phyloP scores from a whole-genome alignment of 1,140 invertebrate species.

The Drosophila repletoides region DNA sequence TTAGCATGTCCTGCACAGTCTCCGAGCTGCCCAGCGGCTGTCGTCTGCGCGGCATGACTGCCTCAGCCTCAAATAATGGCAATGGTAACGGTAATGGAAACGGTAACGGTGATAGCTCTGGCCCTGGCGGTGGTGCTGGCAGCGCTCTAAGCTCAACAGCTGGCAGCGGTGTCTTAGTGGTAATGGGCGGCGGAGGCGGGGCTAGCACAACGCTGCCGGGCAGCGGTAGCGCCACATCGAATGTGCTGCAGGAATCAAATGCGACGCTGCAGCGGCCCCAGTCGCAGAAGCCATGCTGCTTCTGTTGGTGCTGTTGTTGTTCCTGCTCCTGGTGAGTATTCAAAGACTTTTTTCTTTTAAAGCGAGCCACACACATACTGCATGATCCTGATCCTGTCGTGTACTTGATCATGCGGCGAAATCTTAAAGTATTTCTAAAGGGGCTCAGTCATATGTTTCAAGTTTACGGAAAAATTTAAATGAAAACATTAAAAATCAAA shows the following conservation, averaged over 20 bases:
- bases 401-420: no score
- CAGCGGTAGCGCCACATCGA: constrained; percentile 57
- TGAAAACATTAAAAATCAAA: no score
- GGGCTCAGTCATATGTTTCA: no score
- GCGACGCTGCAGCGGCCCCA: constrained; percentile 66
- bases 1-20: constrained; percentile 81
- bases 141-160: constrained; percentile 22
- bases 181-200: constrained; percentile 17
- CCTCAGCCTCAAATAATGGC: constrained; percentile 61
- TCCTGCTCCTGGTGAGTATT: constrained; percentile 87
- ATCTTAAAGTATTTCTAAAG: no score
- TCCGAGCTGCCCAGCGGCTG: constrained; percentile 81
- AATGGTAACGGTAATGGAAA: constrained; percentile 53
- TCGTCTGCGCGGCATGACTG: constrained; percentile 81
- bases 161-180: not conserved
- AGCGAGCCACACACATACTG: constrained; percentile 25
- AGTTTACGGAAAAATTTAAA: no score
- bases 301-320: constrained; percentile 89
- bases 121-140: constrained; percentile 23
- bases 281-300: constrained; percentile 84
- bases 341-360: constrained; percentile 7
- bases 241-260: constrained; percentile 71
- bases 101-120: constrained; percentile 35
- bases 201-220: constrained; percentile 38
- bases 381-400: no score